Base-by-base conservation (phyloP, 2,888 invertebrate species). In the Tipula helvola region DNA sequence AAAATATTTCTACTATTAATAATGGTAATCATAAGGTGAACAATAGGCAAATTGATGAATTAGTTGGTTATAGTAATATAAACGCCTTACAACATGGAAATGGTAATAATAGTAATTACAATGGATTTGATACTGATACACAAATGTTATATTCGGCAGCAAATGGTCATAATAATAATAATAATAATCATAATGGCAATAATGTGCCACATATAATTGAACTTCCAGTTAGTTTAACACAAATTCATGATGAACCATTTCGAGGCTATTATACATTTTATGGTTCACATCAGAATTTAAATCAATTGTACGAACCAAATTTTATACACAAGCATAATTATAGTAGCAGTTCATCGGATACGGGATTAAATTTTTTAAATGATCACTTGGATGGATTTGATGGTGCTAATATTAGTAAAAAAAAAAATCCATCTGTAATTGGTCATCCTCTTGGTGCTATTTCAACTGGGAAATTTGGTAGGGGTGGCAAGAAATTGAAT, bases 61-160 rank as follows among this genome's bases (percentile, higher is more conserved):
- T 87, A 5, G 84, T 84, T 39, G 42, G 42, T 85, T 42, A 85
- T 18, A 28, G 28, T 28, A 42, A 42, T 18, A 85, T 42, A 18
- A 85, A 85, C 44, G 18, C 16, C 7, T 12, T 42, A 18, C 85
- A 42, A 12, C 85, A 85, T 42, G 5, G n/a, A 13, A 84, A 84
- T 84, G 36, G 36, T 10, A 71, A 18, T 71, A 52, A 8, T 16
- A 71, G 28, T 41, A 84, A 84, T 84, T 42, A 44, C 8, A 88
- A 88, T 87, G 89, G 88, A 10, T 89, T 88, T 85, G 89, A 89
- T 85, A 88, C 89, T 5, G 89, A 89, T 87, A 88, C 89, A n/a
- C 88, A 89, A 18, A 88, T 84, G 41, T 87, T 86, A 47, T 87
- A 86, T 28, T 86, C 87, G 85, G 86, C 44, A 44, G 86, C 44